Base-by-base conservation (phyloP, 2,113 vertebrate species). In the Patagioenas fasciata region DNA sequence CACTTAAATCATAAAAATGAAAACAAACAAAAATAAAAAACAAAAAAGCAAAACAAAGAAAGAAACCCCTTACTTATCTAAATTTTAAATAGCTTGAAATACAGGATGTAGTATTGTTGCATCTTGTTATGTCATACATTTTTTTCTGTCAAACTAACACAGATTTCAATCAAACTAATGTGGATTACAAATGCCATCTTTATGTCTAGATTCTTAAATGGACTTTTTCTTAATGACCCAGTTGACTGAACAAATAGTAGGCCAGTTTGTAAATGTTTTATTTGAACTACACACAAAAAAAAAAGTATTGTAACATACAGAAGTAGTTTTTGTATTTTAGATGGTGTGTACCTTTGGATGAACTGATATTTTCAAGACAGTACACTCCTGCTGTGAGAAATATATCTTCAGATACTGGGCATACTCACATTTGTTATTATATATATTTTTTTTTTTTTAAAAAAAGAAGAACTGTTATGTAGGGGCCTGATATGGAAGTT, bases 401-500 rank as follows among this genome's bases (percentile, higher is more conserved):
- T 15, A 7, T 9, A 65, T 36, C 4, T 64, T 67, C 29, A 54
- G 13, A 34, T 44, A 4, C 6, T 12, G 7, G 2, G 4, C 3
- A 50, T 7, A 56, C 3, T 14, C 0, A 31, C 25, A 6, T 11
- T 57, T 57, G 83, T 40, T 11, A 16, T 31, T 44, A 21, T 5
- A n/a, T 28, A 3, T 10, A 10, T 38, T 42, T 61, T 70, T 38
- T 38, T 42, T 61, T 70, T 50, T 34, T 25, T 10, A 23, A 44
- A 5, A 25, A 50, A 72, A 8, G 0, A 38, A 20, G 1, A 20
- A 24, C 40, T 2, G 36, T 36, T 84, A 51, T 65, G 24, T 10
- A 4, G 8, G 4, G 2, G 4, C 23, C 5, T 8, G 5, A 1
- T 40, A 40, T 12, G 3, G 10, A 40, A 4, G 19, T 65, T 70